Conservation (phyloP, 2,888 invertebrate genomes). For the Mesorhabditis belari region DNA sequence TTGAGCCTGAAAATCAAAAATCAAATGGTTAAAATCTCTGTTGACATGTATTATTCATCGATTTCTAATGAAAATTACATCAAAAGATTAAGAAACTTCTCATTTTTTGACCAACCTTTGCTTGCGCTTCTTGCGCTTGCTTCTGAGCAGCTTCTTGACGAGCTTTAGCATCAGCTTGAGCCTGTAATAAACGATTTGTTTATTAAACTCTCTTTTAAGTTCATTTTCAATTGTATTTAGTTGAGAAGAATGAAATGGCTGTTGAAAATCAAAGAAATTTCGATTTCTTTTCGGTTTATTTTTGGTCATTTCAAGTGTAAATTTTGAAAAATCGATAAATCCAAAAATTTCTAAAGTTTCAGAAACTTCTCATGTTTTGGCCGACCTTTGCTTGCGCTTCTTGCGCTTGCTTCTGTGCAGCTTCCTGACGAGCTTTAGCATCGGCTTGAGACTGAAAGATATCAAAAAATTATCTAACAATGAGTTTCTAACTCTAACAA, state of each 20-base stretch:
- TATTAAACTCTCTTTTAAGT: too few species aligned
- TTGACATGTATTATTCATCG: too few species aligned
- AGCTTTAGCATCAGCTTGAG: conserved; percentile 26
- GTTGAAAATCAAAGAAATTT: too few species aligned
- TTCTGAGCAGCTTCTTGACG: conserved; percentile 34
- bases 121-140: conserved; percentile 16
- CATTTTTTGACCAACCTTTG: not conserved
- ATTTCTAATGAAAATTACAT: too few species aligned
- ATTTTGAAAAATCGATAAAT: too few species aligned
- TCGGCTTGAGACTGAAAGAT: not conserved
- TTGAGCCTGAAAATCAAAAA: conserved; percentile 17
- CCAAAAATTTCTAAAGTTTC: too few species aligned
- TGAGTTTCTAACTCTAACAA: not conserved
- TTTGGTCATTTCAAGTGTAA: too few species aligned
- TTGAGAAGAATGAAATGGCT: too few species aligned
- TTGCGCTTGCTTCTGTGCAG: conserved; percentile 10
- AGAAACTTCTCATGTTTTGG: not conserved
- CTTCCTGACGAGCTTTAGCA: conserved; percentile 9
- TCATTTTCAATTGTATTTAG: too few species aligned
- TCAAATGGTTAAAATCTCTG: not conserved
- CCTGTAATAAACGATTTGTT: conserved; percentile 7
- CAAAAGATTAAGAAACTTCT: not conserved
- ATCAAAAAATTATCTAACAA: too few species aligned
- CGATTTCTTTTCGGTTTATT: too few species aligned
- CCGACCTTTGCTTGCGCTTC: conserved; percentile 1